phyloP scores from a whole-genome alignment of 2,888 invertebrate species.

The Dichetophora obliterata region DNA sequence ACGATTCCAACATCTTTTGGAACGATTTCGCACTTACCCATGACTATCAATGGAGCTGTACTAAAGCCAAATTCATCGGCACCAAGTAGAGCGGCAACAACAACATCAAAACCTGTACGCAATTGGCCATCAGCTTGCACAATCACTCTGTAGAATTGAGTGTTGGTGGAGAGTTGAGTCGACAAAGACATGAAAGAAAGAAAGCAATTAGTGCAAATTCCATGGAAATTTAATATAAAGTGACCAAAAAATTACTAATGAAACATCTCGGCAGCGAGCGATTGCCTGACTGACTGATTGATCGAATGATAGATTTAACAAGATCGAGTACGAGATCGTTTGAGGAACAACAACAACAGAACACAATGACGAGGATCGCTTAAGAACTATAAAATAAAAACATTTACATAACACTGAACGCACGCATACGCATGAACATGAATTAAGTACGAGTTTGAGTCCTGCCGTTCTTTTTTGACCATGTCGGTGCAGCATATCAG shows the following conservation, averaged over 20 bases:
- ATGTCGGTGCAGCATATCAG: slow-evolving; percentile 17
- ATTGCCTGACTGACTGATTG: slow-evolving; percentile 54
- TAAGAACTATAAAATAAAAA: slow-evolving; percentile 38
- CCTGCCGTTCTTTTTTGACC: slow-evolving; percentile 6
- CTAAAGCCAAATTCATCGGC: slow-evolving; percentile 99
- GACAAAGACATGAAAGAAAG: slow-evolving; percentile 59
- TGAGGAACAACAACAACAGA: slow-evolving; percentile 34
- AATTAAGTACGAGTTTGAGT: slow-evolving; percentile 22
- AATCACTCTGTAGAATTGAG: slow-evolving; percentile 77
- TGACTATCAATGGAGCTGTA: slow-evolving; percentile 96
- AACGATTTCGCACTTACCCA: slow-evolving; percentile 73
- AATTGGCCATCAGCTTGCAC: slow-evolving; percentile 97
- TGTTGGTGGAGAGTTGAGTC: background rate
- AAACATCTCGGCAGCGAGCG: slow-evolving; percentile 63
- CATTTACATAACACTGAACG: slow-evolving; percentile 36
- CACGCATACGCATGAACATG: slow-evolving; percentile 33
- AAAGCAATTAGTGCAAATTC: slow-evolving; percentile 57
- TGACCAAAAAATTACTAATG: slow-evolving; percentile 68
- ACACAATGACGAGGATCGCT: slow-evolving; percentile 33
- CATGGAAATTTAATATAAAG: slow-evolving; percentile 52
- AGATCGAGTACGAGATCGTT: slow-evolving; percentile 38
- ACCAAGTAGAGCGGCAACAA: slow-evolving; percentile 94
- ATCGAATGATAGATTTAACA: slow-evolving; percentile 50
- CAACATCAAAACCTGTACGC: slow-evolving; percentile 94
- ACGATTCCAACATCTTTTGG: no score